These are phyloP conservation scores for Lysandra coridon DNA, from an alignment of 2,888 invertebrate genomes.

Conservation along the genomic window DNA sequence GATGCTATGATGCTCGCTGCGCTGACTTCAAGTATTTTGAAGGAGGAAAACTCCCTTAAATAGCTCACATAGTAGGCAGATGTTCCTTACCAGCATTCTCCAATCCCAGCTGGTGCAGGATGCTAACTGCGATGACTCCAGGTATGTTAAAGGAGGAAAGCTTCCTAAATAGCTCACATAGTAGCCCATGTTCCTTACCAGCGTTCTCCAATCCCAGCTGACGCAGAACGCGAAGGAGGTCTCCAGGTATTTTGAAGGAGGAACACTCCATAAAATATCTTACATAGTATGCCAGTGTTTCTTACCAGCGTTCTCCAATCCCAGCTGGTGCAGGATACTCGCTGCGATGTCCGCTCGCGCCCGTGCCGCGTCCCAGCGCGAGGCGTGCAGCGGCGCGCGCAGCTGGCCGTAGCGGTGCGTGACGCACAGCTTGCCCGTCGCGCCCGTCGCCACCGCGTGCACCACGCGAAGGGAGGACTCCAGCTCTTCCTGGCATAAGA, in stretches of 20 bases:
- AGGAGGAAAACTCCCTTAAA: no score
- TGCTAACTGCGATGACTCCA: constrained; percentile 85
- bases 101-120: constrained; percentile 87
- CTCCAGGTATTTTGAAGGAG: no score
- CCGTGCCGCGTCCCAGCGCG: constrained; percentile 86
- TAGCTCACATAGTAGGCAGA: no score
- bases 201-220: constrained; percentile 83
- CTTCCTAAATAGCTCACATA: no score
- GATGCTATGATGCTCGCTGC: constrained; percentile 83
- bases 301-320: constrained; percentile 77
- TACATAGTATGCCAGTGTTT: no score
- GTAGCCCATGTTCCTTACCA: no score
- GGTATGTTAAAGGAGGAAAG: no score
- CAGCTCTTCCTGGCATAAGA: constrained; percentile 73
- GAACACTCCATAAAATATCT: no score
- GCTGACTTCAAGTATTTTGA: constrained; percentile 72
- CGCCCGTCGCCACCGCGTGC: constrained; percentile 87
- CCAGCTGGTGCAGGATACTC: constrained; percentile 86
- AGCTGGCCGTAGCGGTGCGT: constrained; percentile 85
- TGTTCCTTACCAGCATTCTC: constrained; percentile 59
- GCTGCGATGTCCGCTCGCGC: constrained; percentile 91
- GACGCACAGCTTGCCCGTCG: constrained; percentile 86
- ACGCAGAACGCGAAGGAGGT: constrained; percentile 73
- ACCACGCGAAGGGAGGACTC: constrained; percentile 86
- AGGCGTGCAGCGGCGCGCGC: constrained; percentile 84